Evolutionary conservation across 2,797 vertebrate species (phyloP).

Genomic region (Vultur gryphus): DNA sequence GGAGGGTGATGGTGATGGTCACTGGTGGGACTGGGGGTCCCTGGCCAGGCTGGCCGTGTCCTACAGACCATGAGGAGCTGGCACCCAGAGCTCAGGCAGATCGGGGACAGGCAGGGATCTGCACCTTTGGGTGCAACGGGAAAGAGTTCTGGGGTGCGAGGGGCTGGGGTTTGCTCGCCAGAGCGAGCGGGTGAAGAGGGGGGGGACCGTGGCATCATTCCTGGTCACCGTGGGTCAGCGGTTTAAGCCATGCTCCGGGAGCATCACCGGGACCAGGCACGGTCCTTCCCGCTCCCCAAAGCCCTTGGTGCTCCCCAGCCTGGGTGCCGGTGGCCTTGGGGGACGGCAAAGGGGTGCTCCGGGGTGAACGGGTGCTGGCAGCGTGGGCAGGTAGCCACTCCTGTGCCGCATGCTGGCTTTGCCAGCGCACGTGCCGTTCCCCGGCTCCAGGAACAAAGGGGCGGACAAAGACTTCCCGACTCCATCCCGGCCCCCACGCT

Average conservation of each 20-base stretch:
- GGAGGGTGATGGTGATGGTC: not conserved
- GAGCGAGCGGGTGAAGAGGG: not conserved
- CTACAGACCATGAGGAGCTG: not conserved
- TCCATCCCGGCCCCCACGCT: not conserved
- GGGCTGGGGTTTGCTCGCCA: not conserved
- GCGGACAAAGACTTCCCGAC: not conserved
- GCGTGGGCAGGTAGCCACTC: not conserved
- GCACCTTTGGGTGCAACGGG: not conserved
- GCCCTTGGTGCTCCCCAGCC: not conserved
- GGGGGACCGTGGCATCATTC: rapidly evolving
- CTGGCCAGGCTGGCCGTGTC: not conserved
- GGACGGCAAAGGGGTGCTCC: not conserved
- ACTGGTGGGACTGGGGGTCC: not conserved
- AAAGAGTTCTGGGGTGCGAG: too few species aligned
- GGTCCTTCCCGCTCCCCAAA: not conserved
- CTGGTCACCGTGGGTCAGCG: not conserved
- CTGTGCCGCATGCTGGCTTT: not conserved
- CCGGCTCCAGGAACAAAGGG: not conserved
- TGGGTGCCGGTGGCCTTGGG: rapidly evolving
- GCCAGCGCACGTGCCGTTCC: not conserved
- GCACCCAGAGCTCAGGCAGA: not conserved
- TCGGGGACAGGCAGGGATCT: not conserved
- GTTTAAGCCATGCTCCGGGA: not conserved
- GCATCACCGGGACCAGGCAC: not conserved
- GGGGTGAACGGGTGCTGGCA: not conserved